phyloP scores from a whole-genome alignment of 2,113 vertebrate genomes.

The Prunella himalayana region DNA sequence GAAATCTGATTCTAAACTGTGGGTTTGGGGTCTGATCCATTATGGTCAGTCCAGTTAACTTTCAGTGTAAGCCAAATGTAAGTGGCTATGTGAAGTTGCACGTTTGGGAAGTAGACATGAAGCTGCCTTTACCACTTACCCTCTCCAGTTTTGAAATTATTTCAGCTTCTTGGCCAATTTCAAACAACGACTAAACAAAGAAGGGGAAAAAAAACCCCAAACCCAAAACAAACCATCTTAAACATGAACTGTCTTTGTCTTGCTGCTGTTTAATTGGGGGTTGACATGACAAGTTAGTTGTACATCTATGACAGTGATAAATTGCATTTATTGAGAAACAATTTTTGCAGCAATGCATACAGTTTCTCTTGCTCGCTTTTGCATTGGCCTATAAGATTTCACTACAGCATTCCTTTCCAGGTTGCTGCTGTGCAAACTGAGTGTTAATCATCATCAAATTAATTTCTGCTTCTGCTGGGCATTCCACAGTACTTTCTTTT shows the following conservation, averaged over 20 bases:
- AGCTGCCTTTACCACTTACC: neutral
- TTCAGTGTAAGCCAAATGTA: neutral
- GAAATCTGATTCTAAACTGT: neutral
- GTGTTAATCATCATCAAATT: neutral
- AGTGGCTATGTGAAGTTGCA: neutral
- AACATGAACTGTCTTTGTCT: neutral
- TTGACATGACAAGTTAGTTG: neutral
- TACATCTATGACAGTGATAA: neutral
- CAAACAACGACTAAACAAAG: neutral
- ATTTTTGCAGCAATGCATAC: neutral
- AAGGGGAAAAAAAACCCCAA: rapidly evolving
- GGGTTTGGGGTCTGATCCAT: neutral
- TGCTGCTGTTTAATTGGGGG: neutral
- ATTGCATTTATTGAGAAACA: neutral
- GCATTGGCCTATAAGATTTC: neutral
- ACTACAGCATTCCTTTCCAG: neutral
- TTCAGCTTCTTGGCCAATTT: neutral
- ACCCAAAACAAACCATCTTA: neutral
- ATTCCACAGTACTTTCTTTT: neutral
- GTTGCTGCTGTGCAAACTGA: neutral
- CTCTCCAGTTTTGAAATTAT: neutral
- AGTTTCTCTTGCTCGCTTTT: neutral
- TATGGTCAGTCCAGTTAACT: neutral
- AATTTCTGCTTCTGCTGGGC: neutral
- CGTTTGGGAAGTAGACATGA: neutral